Evolutionary conservation across 1,140 invertebrate genomes (phyloP), one percentile per base, ranked within the genome.

Genomic region (Neocloeon triangulifer): DNA sequence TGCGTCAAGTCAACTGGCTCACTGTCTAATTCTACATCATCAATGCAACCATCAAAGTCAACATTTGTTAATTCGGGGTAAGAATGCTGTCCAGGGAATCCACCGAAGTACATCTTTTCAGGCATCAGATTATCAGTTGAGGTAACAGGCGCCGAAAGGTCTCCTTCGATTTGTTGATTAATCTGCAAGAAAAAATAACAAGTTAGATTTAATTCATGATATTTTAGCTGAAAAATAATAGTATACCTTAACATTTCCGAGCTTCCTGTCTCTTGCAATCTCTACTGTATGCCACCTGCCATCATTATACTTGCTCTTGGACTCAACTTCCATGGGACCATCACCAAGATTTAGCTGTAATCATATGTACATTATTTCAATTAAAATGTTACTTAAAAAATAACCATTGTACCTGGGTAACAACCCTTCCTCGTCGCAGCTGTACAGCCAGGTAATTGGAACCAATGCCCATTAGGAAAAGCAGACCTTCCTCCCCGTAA

Each of bases 1-100:
- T 73, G 64, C 32, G 64, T 76, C 0, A 95, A 57, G 50, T 91
- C 77, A 18, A 85, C 64, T n/a, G 66, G 61, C 5, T 61, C 61
- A 1, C 67, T 62, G 7, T 69, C 64, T 28, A 96, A 72, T 14
- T 64, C 58, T 2, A 96, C 68, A 36, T 79, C 63, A 41, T 82
- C 69, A 23, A 98, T 78, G 47, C 92, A 98, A 3, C 92, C 92
- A 44, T 92, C 85, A 50, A 95, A 96, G 30, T 78, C 78, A 16
- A 62, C 52, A 26, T 63, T 66, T 0, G 67, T 70, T 1, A 79
- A 69, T 19, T 67, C 59, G 9, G 54, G 47, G 30, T 69, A 70
- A 15, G 59, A 53, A 41, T 72, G 73, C n/a, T 62, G 59, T 2
- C 60, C 57, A 0, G 74, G 73, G 51, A 74, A 78, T 2, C 88